Evolutionary conservation across 2,888 invertebrate species (phyloP).

Genomic region (Hedychridium roseum): DNA sequence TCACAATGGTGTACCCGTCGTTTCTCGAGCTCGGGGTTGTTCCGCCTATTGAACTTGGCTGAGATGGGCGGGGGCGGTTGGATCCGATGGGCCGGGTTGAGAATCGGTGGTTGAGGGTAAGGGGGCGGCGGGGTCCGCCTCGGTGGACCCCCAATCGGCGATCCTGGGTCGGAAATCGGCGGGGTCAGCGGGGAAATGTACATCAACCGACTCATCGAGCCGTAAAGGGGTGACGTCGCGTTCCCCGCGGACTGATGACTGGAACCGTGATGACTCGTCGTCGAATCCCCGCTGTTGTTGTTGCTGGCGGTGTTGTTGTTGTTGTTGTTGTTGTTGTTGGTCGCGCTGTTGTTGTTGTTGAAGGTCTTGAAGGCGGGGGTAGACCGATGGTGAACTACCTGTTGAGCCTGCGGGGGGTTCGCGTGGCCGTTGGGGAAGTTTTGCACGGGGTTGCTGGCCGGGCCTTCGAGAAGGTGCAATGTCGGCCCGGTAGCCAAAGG

Average conservation of each 20-base stretch:
- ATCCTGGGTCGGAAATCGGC: conserved; percentile 88
- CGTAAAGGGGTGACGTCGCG: conserved; percentile 65
- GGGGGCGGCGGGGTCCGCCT: conserved; percentile 81
- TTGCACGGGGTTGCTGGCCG: conserved; percentile 53
- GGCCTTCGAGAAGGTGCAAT: conserved; percentile 68
- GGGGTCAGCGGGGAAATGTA: conserved; percentile 88
- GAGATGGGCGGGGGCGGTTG: conserved; percentile 47
- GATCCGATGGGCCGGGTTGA: conserved; percentile 54
- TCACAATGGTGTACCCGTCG: conserved; percentile 95
- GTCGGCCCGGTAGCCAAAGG: conserved; percentile 66
- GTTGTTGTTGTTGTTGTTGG: conserved; percentile 26
- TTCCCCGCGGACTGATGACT: conserved; percentile 53
- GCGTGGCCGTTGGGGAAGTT: conserved; percentile 63
- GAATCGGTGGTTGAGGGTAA: conserved; percentile 70
- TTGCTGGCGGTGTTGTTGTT: conserved; percentile 27
- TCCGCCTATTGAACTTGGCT: conserved; percentile 87
- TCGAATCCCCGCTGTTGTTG: conserved; percentile 42
- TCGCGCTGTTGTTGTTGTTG: conserved; percentile 29
- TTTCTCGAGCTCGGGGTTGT: conserved; percentile 96
- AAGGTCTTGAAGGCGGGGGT: conserved; percentile 52
- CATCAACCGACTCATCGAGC: conserved; percentile 71
- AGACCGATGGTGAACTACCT: conserved; percentile 45
- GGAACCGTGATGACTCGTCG: conserved; percentile 35
- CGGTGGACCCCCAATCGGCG: conserved; percentile 72
- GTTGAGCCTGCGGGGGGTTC: conserved; percentile 47